Evolutionary conservation across 2,888 invertebrate genomes (phyloP).

Genomic region (Ochlodes sylvanus): DNA sequence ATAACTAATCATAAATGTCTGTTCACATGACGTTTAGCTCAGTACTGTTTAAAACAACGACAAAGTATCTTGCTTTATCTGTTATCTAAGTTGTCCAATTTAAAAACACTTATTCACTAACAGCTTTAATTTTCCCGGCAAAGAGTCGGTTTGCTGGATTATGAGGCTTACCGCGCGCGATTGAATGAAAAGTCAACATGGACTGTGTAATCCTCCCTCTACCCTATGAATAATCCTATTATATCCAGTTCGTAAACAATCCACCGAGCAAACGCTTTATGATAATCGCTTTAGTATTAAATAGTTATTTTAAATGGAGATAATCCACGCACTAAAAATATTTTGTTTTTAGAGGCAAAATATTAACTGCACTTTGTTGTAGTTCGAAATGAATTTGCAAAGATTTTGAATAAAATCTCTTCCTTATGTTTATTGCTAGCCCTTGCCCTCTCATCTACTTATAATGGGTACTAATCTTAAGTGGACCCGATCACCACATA

Average conservation of each 20-base stretch:
- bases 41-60: no score
- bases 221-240: conserved; percentile 37
- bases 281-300: conserved; percentile 15
- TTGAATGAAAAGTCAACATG: conserved; percentile 28
- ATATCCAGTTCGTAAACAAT: conserved; percentile 23
- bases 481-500: no score
- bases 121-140: conserved; percentile 8
- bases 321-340: background rate
- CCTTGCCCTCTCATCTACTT: no score
- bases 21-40: no score
- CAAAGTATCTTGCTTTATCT: no score
- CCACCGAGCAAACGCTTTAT: conserved; percentile 17
- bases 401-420: background rate
- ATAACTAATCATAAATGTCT: no score
- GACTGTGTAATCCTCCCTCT: conserved; percentile 15
- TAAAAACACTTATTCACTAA: background rate
- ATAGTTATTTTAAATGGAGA: conserved; percentile 9
- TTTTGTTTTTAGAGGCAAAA: background rate
- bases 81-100: no score
- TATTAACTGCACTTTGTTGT: background rate
- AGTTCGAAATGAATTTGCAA: background rate
- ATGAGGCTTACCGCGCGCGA: conserved; percentile 13
- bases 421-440: no score
- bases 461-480: no score
- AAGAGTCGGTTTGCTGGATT: conserved; percentile 20